Conservation (phyloP, 2,888 invertebrate genomes). For the Cephus sareptanus region DNA sequence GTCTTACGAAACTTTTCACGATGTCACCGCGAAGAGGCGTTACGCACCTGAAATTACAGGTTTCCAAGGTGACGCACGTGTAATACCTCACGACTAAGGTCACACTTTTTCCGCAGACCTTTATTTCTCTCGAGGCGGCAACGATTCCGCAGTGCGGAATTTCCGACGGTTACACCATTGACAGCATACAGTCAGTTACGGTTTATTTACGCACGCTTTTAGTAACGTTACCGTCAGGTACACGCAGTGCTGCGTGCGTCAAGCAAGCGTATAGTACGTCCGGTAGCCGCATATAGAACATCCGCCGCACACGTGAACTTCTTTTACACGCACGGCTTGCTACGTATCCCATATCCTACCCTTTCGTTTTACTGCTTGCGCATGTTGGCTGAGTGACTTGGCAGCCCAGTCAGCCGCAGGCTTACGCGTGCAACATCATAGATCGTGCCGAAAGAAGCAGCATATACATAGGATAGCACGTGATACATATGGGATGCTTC, state of each 20-base stretch:
- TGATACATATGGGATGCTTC: slow-evolving; percentile 26
- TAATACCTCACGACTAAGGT: not conserved
- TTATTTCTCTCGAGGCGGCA: not conserved
- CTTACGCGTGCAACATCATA: slow-evolving; percentile 2
- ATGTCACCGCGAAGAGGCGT: not conserved
- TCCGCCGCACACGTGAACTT: slow-evolving; percentile 42
- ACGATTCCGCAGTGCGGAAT: not conserved
- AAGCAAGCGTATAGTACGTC: slow-evolving; percentile 39
- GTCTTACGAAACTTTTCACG: not conserved
- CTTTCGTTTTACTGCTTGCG: slow-evolving; percentile 4
- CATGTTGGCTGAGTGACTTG: not conserved
- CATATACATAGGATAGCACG: not conserved
- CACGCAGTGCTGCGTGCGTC: slow-evolving; percentile 20
- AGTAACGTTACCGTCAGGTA: slow-evolving; percentile 45
- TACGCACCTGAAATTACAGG: not conserved
- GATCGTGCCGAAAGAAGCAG: not conserved
- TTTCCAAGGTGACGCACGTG: not conserved
- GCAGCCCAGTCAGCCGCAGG: not conserved
- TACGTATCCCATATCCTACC: slow-evolving; percentile 8
- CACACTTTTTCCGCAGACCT: not conserved
- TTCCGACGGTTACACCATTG: not conserved
- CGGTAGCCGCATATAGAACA: slow-evolving; percentile 60
- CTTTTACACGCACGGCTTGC: slow-evolving; percentile 24
- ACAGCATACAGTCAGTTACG: not conserved
- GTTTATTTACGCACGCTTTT: slow-evolving; percentile 45